A percentile compares a stretch with the other conserved stretches of the same genome.
These are phyloP conservation scores for Argynnis bischoffii DNA, from an alignment of 2,888 invertebrate genomes.

Conservation along the genomic window DNA sequence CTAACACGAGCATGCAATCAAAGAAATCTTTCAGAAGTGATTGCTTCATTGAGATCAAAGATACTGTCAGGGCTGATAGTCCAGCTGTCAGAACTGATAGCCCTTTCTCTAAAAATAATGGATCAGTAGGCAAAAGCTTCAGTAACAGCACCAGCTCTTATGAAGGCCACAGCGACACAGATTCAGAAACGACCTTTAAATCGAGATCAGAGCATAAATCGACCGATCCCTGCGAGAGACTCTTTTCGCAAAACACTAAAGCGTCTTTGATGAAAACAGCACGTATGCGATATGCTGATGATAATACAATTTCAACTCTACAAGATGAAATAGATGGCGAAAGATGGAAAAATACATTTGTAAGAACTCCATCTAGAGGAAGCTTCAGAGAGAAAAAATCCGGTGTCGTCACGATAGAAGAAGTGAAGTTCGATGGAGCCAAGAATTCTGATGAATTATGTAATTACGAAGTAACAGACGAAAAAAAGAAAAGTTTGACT, in stretches of 20 bases:
- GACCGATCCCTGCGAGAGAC: conserved; percentile 74
- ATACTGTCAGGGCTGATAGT: conserved; percentile 60
- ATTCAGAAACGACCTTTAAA: conserved; percentile 81
- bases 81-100: conserved; percentile 56
- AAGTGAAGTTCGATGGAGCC: conserved; percentile 72
- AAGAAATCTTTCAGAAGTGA: conserved; percentile 68
- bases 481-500: conserved; percentile 61
- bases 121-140: conserved; percentile 71
- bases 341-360: conserved; percentile 64
- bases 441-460: conserved; percentile 68
- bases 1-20: conserved; percentile 72
- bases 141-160: conserved; percentile 85
- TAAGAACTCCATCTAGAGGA: conserved; percentile 64
- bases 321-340: conserved; percentile 76
- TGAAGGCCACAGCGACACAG: conserved; percentile 85
- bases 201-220: conserved; percentile 61
- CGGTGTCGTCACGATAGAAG: conserved; percentile 75
- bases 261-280: conserved; percentile 84
- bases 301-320: conserved; percentile 59
- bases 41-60: conserved; percentile 73
- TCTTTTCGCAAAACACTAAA: conserved; percentile 82
- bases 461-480: conserved; percentile 64
- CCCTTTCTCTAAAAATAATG: conserved; percentile 54
- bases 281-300: conserved; percentile 82
- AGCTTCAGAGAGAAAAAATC: conserved; percentile 75